phyloP scores from a whole-genome alignment of 2,113 vertebrate genomes.

The Lamprotornis superbus region DNA sequence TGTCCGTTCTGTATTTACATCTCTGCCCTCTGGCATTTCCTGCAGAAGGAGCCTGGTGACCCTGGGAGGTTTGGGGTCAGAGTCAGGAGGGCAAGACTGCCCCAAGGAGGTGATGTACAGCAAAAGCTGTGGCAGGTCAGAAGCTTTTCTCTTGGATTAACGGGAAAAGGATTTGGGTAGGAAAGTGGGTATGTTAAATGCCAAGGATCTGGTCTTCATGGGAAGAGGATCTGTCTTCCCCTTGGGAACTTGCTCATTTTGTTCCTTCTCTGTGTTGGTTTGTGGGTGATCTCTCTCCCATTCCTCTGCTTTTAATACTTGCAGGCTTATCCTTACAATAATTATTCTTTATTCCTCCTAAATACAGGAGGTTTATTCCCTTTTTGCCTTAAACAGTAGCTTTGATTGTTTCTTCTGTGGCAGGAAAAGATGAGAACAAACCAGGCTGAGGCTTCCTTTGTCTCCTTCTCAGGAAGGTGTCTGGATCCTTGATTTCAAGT shows the following conservation, averaged over 20 bases:
- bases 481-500: background rate
- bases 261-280: background rate
- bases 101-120: background rate
- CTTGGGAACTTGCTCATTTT: background rate
- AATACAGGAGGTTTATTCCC: background rate
- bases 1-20: rapidly evolving
- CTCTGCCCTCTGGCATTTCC: background rate
- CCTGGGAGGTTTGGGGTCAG: background rate
- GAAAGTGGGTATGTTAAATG: background rate
- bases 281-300: background rate
- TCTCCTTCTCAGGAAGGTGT: background rate
- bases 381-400: background rate
- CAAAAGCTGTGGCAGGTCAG: background rate
- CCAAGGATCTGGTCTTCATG: background rate
- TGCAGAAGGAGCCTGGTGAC: background rate
- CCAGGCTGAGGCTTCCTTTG: background rate
- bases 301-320: background rate
- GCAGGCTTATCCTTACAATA: background rate
- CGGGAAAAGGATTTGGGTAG: background rate
- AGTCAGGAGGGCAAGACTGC: rapidly evolving
- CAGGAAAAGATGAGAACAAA: background rate
- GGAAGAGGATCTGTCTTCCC: background rate
- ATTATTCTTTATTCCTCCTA: background rate
- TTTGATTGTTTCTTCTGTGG: background rate
- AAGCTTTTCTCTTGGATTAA: background rate